Conservation (phyloP, 2,113 vertebrate genomes). For the Delphinapterus leucas region DNA sequence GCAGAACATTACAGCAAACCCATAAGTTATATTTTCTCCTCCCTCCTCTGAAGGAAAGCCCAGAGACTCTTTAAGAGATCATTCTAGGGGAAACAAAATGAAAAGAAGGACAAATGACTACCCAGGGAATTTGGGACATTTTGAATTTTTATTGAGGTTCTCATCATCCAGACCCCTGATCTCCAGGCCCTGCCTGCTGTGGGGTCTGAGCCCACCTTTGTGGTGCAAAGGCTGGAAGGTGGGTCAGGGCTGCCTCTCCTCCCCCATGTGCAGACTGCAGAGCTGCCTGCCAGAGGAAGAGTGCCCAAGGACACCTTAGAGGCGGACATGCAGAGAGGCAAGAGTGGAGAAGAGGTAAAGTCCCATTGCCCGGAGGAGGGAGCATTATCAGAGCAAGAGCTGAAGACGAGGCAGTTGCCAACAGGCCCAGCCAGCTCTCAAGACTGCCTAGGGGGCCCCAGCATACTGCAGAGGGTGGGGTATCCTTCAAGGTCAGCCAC, state of each 20-base stretch:
- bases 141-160: neutral
- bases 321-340: neutral
- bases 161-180: neutral
- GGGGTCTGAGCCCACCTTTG: neutral
- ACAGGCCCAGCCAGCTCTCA: too few species aligned
- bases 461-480: neutral
- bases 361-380: neutral
- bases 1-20: neutral
- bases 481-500: neutral
- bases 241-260: neutral
- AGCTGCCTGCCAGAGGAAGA: neutral
- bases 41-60: neutral
- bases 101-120: neutral
- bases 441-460: neutral
- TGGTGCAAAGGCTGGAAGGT: neutral
- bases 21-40: neutral
- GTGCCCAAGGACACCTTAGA: neutral
- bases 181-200: neutral
- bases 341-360: neutral
- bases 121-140: neutral
- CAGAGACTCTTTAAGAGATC: neutral
- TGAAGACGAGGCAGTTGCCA: neutral
- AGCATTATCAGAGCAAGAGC: neutral
- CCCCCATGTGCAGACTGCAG: neutral
- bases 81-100: neutral